These are phyloP conservation scores for Chrysaora quinquecirrha DNA, from an alignment of 30 jellyfish, hydroid and myxozoan genomes.

Conservation along the genomic window DNA sequence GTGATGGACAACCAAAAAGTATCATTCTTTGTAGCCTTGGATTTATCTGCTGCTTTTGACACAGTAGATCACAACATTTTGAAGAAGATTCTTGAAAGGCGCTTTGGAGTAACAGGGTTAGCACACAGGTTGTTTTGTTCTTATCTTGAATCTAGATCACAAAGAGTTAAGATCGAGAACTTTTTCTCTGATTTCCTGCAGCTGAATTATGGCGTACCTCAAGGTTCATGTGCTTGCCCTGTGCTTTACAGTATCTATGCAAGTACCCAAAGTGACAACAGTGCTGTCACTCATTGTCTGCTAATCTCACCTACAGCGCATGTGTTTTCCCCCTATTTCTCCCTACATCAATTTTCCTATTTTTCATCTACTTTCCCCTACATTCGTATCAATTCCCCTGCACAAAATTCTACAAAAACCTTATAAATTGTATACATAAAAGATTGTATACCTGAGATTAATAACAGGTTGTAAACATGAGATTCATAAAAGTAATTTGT, in stretches of 20 bases:
- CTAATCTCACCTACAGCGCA: no score
- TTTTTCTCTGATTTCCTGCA: neutral
- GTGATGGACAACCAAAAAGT: conserved; percentile 45
- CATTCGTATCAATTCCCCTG: no score
- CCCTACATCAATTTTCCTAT: no score
- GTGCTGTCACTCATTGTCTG: no score
- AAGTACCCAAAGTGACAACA: conserved; percentile 15
- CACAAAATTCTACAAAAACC: no score
- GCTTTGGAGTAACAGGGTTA: conserved; percentile 23
- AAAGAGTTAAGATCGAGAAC: conserved; percentile 9
- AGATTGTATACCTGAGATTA: no score
- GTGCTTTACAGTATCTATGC: conserved; percentile 7
- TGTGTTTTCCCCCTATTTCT: no score
- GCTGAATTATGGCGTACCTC: conserved; percentile 10
- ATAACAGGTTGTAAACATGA: no score
- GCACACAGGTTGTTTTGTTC: conserved; percentile 11
- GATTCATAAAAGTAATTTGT: no score
- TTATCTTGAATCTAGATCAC: conserved; percentile 11
- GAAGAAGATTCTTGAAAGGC: conserved; percentile 25
- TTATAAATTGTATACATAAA: no score
- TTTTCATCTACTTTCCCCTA: no score
- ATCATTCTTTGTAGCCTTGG: conserved; percentile 36
- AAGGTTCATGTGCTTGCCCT: conserved; percentile 8
- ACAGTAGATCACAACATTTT: conserved; percentile 28
- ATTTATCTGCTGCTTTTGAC: conserved; percentile 41